phyloP scores from a whole-genome alignment of 2,113 vertebrate species.

The Pyxicephalus adspersus region DNA sequence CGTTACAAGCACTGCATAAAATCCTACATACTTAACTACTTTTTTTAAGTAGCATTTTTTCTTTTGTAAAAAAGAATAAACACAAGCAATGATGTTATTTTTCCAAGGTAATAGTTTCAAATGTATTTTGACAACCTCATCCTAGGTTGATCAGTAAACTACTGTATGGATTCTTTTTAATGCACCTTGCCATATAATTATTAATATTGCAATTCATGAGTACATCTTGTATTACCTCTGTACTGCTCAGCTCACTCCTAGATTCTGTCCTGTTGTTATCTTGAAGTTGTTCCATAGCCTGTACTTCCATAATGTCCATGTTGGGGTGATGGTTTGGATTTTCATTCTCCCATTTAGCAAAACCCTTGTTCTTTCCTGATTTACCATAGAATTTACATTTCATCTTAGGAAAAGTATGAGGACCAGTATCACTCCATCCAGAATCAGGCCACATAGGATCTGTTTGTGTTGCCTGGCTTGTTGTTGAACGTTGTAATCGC shows the following conservation, averaged over 20 bases:
- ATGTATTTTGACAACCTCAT: too few species aligned
- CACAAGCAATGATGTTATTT: too few species aligned
- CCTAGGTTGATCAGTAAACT: too few species aligned
- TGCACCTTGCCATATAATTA: too few species aligned
- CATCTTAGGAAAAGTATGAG: constrained; percentile 97
- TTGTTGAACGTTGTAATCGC: constrained; percentile 87
- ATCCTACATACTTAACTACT: too few species aligned
- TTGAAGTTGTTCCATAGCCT: constrained; percentile 59
- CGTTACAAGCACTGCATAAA: too few species aligned
- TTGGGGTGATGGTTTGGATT: constrained; percentile 67
- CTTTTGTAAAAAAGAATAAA: too few species aligned
- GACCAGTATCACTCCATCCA: constrained; percentile 82
- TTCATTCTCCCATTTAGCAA: constrained; percentile 90
- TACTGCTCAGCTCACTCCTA: constrained; percentile 71
- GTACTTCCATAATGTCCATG: constrained; percentile 66
- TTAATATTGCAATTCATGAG: background rate
- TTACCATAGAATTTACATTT: constrained; percentile 86
- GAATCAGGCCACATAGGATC: constrained; percentile 90
- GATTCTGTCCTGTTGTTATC: constrained; percentile 71
- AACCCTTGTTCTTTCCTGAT: constrained; percentile 85
- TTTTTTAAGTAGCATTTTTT: too few species aligned
- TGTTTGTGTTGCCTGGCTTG: constrained; percentile 93
- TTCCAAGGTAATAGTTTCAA: too few species aligned
- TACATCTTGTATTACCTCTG: constrained; percentile 68
- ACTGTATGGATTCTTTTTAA: too few species aligned